phyloP scores from a whole-genome alignment of 2,113 vertebrate species.

The Erpornis zantholeuca region DNA sequence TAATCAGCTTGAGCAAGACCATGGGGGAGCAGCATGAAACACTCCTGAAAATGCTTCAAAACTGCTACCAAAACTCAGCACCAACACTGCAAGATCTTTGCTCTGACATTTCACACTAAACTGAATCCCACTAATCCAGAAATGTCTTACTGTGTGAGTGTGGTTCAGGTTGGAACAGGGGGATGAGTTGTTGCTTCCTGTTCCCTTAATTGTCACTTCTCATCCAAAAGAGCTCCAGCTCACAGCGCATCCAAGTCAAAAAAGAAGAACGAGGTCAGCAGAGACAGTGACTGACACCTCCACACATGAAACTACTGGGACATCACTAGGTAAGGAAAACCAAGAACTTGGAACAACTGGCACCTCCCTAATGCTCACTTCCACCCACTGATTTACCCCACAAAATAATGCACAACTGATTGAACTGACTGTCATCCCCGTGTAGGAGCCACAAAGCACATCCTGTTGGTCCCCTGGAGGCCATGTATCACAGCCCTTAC shows the following conservation, averaged over 20 bases:
- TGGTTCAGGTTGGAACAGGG: background rate
- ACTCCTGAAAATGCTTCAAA: background rate
- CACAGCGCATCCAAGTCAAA: background rate
- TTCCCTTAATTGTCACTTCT: background rate
- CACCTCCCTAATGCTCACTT: background rate
- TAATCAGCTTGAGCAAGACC: background rate
- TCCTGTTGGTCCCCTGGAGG: background rate
- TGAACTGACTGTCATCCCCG: background rate
- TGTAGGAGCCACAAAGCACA: background rate
- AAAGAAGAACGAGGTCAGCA: background rate
- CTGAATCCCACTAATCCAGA: background rate
- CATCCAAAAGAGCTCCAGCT: background rate
- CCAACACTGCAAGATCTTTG: background rate
- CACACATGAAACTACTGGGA: background rate
- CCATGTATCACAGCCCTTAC: background rate
- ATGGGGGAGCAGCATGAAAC: background rate
- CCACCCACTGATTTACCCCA: background rate
- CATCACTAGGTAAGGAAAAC: fast-evolving
- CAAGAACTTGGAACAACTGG: background rate
- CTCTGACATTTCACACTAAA: background rate
- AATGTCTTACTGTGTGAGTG: no score
- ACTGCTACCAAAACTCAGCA: background rate
- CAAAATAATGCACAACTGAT: background rate
- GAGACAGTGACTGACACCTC: background rate
- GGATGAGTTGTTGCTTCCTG: background rate